Evolutionary conservation across 2,797 vertebrate genomes (phyloP).

Genomic region (Sebastiscus albofasciatus): DNA sequence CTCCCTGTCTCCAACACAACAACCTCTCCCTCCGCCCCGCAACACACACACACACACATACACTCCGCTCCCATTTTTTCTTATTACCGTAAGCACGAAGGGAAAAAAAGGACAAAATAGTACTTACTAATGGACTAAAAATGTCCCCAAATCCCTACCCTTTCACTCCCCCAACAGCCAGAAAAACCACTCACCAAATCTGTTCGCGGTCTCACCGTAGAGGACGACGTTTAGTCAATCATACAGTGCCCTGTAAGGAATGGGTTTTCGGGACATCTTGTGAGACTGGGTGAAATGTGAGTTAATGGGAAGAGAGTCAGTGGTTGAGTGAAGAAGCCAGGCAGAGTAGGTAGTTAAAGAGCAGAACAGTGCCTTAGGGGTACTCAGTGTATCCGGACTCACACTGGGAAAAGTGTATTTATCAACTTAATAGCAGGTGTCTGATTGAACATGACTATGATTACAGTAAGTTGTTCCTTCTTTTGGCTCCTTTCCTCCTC

Average conservation of each 20-base stretch:
- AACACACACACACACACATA: constrained; percentile 28
- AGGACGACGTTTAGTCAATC: constrained; percentile 75
- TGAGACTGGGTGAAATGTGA: constrained; percentile 82
- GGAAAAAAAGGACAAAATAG: constrained; percentile 64
- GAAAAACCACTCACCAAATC: constrained; percentile 68
- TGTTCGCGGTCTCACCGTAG: constrained; percentile 54
- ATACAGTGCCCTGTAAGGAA: constrained; percentile 60
- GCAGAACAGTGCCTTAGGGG: constrained; percentile 80
- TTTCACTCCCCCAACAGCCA: constrained; percentile 59
- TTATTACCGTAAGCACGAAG: constrained; percentile 77
- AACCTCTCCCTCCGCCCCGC: constrained; percentile 43
- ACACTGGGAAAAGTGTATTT: constrained; percentile 88
- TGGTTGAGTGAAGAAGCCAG: constrained; percentile 72
- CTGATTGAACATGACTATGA: constrained; percentile 88
- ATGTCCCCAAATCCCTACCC: constrained; percentile 62
- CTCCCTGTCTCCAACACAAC: constrained; percentile 57
- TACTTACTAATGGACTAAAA: constrained; percentile 83
- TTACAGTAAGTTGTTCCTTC: constrained; percentile 83
- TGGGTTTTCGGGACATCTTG: constrained; percentile 75
- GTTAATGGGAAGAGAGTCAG: constrained; percentile 80
- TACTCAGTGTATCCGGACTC: constrained; percentile 82
- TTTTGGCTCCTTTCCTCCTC: constrained; percentile 64
- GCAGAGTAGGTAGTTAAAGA: constrained; percentile 77
- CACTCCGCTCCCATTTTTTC: constrained; percentile 78
- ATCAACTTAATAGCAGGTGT: constrained; percentile 89